These are phyloP conservation scores for Pediacus dermestoides DNA, from an alignment of 2,888 invertebrate species.

Conservation along the genomic window DNA sequence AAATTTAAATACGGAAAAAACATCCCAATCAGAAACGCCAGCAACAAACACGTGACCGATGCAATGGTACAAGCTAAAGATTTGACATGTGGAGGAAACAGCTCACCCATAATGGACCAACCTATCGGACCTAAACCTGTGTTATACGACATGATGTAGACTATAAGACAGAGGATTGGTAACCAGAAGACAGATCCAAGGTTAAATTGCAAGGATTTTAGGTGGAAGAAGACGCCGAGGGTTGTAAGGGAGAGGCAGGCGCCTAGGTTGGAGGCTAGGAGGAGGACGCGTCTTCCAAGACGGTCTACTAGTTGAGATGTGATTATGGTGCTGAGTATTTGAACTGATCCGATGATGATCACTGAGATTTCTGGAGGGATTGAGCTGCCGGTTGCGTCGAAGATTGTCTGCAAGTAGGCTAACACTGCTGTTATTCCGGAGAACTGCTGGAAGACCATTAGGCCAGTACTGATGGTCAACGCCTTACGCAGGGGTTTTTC, in stretches of 20 bases:
- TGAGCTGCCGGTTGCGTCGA: slow-evolving; percentile 63
- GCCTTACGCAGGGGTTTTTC: slow-evolving; percentile 49
- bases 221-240: slow-evolving; percentile 58
- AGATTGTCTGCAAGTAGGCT: slow-evolving; percentile 70
- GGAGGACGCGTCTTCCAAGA: slow-evolving; percentile 65
- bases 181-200: slow-evolving; percentile 58
- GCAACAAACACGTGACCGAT: slow-evolving; percentile 22
- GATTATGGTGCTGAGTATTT: slow-evolving; percentile 63
- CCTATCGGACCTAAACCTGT: slow-evolving; percentile 69
- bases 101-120: slow-evolving; percentile 78
- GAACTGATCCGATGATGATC: slow-evolving; percentile 73
- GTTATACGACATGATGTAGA: slow-evolving; percentile 71
- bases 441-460: slow-evolving; percentile 80
- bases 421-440: slow-evolving; percentile 77
- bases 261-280: slow-evolving; percentile 61
- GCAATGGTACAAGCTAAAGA: slow-evolving; percentile 61
- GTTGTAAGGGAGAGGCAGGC: slow-evolving; percentile 60
- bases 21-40: slow-evolving; percentile 28
- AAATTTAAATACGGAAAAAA: slow-evolving; percentile 29
- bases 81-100: slow-evolving; percentile 66
- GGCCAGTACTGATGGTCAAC: slow-evolving; percentile 64
- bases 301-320: slow-evolving; percentile 72
- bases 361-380: slow-evolving; percentile 62
- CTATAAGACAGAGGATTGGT: slow-evolving; percentile 65
- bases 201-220: slow-evolving; percentile 45